These are phyloP conservation scores for Pseudochirops corinnae DNA, from an alignment of 2,797 vertebrate species.

Conservation along the genomic window DNA sequence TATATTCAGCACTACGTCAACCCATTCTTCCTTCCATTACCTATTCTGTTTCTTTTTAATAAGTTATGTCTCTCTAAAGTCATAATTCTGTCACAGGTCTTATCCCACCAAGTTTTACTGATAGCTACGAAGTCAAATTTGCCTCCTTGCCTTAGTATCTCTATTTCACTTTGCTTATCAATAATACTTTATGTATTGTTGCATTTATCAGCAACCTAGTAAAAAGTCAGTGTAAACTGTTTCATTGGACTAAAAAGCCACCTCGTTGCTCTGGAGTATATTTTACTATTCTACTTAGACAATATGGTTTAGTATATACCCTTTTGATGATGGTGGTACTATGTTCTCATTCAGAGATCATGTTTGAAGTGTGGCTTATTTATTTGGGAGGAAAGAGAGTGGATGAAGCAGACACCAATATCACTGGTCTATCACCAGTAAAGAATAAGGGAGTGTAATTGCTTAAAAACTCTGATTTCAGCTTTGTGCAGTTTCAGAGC, in stretches of 20 bases:
- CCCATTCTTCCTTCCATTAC: background rate
- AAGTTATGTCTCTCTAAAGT: background rate
- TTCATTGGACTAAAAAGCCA: background rate
- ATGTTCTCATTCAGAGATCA: background rate
- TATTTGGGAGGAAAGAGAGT: background rate
- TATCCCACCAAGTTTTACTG: background rate
- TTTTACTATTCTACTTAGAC: background rate
- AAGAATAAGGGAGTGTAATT: constrained; percentile 9
- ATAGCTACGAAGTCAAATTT: background rate
- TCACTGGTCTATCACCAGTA: background rate
- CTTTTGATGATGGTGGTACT: background rate
- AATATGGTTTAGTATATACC: background rate
- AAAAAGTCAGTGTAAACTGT: background rate
- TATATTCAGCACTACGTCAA: background rate
- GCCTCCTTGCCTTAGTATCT: background rate
- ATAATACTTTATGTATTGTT: background rate
- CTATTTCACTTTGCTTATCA: background rate
- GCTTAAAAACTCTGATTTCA: constrained; percentile 25
- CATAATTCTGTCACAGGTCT: background rate
- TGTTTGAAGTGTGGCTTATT: background rate
- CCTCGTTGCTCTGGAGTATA: background rate
- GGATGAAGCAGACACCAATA: background rate
- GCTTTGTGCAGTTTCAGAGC: constrained; percentile 43
- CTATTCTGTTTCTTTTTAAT: background rate
- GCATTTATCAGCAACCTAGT: background rate